Percentiles rank a stretch among this genome's conserved stretches.
These are phyloP conservation scores for Trachurus trachurus DNA, from an alignment of 2,797 vertebrate species.

Conservation along the genomic window DNA sequence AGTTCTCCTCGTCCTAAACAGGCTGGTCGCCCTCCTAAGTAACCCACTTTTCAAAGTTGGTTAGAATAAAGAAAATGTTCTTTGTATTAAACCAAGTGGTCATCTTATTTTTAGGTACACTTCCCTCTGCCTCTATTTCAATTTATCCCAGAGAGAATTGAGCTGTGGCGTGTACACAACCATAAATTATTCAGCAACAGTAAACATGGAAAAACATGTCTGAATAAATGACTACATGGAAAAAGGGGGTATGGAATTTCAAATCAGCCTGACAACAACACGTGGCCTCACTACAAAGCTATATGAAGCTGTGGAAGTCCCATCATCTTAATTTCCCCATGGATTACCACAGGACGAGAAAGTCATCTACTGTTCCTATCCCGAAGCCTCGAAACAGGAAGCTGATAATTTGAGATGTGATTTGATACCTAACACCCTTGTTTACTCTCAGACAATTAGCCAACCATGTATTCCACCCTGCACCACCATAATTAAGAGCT, in stretches of 20 bases:
- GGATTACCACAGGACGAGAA: constrained; percentile 45
- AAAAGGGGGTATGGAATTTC: constrained; percentile 51
- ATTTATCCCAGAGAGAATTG: constrained; percentile 60
- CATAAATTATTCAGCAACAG: constrained; percentile 74
- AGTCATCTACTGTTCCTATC: constrained; percentile 35
- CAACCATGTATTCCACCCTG: constrained; percentile 58
- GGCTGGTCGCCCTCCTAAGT: neutral
- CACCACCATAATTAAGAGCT: constrained; percentile 67
- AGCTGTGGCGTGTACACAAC: constrained; percentile 40
- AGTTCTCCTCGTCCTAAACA: neutral
- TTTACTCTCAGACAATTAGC: constrained; percentile 72
- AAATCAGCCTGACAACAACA: constrained; percentile 34
- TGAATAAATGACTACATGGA: constrained; percentile 70
- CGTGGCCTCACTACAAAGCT: constrained; percentile 35
- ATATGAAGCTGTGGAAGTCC: constrained; percentile 30
- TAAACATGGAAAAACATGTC: constrained; percentile 71
- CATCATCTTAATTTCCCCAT: constrained; percentile 58
- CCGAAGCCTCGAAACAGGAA: constrained; percentile 49
- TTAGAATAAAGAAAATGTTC: constrained; percentile 3
- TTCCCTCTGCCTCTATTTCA: constrained; percentile 40
- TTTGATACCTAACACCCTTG: constrained; percentile 63
- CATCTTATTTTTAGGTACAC: constrained; percentile 62
- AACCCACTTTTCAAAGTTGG: constrained; percentile 31
- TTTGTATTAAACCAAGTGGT: constrained; percentile 43
- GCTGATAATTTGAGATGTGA: constrained; percentile 58